Evolutionary conservation across 2,113 vertebrate species (phyloP).

Genomic region (Leptobrachium leishanense): DNA sequence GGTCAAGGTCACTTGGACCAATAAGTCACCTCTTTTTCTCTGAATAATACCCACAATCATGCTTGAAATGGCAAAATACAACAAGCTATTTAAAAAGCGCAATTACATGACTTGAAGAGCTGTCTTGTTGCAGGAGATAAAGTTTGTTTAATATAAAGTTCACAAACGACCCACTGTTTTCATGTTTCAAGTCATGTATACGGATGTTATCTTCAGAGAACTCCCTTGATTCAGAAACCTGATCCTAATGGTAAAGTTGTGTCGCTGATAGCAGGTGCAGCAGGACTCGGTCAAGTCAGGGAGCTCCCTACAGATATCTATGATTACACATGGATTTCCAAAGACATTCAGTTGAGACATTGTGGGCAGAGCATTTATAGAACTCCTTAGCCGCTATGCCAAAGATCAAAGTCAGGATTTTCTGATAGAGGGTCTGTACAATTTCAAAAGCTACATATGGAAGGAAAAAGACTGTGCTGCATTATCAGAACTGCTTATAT

Average conservation of each 20-base stretch:
- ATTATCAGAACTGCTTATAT: background rate
- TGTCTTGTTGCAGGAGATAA: background rate
- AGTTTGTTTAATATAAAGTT: constrained; percentile 8
- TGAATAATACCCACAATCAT: too few species aligned
- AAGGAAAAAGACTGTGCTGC: background rate
- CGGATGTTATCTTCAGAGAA: constrained; percentile 29
- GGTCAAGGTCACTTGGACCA: too few species aligned
- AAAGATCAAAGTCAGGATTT: constrained; percentile 30
- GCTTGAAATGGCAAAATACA: too few species aligned
- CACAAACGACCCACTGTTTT: background rate
- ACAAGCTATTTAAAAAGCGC: too few species aligned
- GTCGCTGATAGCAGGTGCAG: constrained; percentile 14
- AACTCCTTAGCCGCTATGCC: constrained; percentile 2
- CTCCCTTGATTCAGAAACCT: background rate
- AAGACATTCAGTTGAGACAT: constrained; percentile 1
- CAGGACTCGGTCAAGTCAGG: constrained; percentile 11
- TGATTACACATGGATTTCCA: constrained; percentile 20
- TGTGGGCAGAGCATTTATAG: background rate
- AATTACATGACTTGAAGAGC: background rate
- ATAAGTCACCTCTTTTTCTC: too few species aligned
- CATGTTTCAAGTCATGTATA: constrained; percentile 18
- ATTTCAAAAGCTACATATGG: background rate
- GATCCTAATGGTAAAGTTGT: constrained; percentile 2
- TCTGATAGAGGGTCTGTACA: background rate
- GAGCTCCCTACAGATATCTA: constrained; percentile 31